A percentile compares a stretch with the other conserved stretches of the same genome.
Evolutionary conservation across 2,113 vertebrate species (phyloP).

Genomic region (Nasalis larvatus): DNA sequence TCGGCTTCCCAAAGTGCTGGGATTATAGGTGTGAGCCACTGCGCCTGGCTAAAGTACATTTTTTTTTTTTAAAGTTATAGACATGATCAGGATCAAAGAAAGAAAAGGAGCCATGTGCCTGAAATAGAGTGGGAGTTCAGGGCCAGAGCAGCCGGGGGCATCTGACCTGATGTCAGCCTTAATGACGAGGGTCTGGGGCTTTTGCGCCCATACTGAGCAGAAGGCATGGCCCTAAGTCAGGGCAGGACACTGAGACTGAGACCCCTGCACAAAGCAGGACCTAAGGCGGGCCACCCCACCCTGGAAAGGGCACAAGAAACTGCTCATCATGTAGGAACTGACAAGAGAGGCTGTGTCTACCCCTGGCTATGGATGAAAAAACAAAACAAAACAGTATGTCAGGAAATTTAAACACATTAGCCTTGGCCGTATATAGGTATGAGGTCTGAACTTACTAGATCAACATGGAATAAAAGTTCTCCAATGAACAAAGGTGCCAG

Average conservation of each 20-base stretch:
- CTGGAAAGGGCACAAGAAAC: background rate
- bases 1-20: too few relatives aligned
- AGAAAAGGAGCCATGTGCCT: background rate
- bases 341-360: background rate
- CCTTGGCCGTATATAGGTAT: rapidly evolving
- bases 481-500: background rate
- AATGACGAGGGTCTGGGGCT: rapidly evolving
- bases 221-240: background rate
- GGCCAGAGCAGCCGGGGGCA: rapidly evolving
- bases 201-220: rapidly evolving
- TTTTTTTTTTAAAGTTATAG: background rate
- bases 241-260: background rate
- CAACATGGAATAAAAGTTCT: background rate
- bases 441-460: background rate
- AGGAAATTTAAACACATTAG: background rate
- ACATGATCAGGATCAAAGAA: background rate
- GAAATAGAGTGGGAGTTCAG: background rate
- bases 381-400: too few relatives aligned
- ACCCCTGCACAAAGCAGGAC: background rate
- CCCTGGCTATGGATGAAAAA: rapidly evolving
- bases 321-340: too few relatives aligned
- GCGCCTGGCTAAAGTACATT: too few relatives aligned
- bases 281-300: background rate
- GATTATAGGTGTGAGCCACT: too few relatives aligned
- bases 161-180: background rate